These are phyloP conservation scores for Danionella dracula DNA, from an alignment of 2,797 vertebrate species.

Conservation along the genomic window DNA sequence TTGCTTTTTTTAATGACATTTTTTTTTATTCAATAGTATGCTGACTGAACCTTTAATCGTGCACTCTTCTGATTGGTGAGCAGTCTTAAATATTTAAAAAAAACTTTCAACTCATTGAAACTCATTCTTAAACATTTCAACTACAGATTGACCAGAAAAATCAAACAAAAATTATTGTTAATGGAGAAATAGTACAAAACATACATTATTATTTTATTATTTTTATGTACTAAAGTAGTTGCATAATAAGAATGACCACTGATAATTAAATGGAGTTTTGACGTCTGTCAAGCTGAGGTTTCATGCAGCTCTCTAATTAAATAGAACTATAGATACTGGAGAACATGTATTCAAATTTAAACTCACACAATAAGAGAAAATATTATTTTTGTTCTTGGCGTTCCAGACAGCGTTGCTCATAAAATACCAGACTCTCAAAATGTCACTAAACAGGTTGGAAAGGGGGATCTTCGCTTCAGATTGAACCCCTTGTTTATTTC, in stretches of 20 bases:
- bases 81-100: too few species aligned
- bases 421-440: background rate
- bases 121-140: too few species aligned
- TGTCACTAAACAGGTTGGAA: constrained; percentile 36
- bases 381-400: constrained; percentile 46
- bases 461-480: constrained; percentile 49
- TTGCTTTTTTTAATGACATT: too few species aligned
- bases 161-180: too few species aligned
- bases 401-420: background rate
- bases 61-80: too few species aligned
- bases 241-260: background rate
- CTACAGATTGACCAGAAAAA: too few species aligned
- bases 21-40: too few species aligned
- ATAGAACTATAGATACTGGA: constrained; percentile 33
- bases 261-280: background rate
- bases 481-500: constrained; percentile 57
- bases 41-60: too few species aligned
- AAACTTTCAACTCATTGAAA: too few species aligned
- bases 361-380: constrained; percentile 65
- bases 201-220: too few species aligned
- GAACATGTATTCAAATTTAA: constrained; percentile 56
- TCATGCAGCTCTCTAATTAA: background rate
- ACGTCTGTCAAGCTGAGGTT: background rate
- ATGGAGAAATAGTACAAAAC: too few species aligned
- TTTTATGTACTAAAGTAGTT: too few species aligned